phyloP scores from a whole-genome alignment of 2,113 vertebrate genomes.

The Cnemophilus loriae region DNA sequence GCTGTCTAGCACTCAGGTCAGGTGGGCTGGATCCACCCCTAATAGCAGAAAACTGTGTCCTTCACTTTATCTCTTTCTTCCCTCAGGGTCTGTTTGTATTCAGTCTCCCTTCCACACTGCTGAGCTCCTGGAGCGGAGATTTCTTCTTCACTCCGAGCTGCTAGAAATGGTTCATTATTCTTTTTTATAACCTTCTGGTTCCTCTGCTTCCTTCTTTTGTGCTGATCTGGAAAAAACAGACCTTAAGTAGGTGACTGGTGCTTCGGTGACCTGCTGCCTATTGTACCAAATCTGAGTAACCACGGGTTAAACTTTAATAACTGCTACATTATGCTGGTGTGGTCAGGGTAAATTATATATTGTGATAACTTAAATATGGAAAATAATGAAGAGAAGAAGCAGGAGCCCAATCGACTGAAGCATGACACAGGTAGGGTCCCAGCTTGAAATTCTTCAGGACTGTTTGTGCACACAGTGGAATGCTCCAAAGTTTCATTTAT shows the following conservation, averaged over 20 bases:
- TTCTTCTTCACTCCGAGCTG: background rate
- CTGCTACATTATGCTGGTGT: background rate
- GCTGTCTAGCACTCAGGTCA: background rate
- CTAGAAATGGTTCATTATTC: background rate
- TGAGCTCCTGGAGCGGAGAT: background rate
- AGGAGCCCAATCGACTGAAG: accelerated
- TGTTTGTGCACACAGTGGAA: background rate
- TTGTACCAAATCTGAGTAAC: background rate
- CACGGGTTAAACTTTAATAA: background rate
- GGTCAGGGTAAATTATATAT: background rate
- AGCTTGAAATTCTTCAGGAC: background rate
- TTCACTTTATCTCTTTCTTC: background rate
- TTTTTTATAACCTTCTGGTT: background rate
- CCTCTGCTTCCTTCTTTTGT: background rate
- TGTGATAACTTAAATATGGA: background rate
- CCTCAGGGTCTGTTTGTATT: background rate
- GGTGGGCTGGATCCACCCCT: background rate
- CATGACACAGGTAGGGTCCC: background rate
- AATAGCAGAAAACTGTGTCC: background rate
- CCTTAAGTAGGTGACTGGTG: background rate
- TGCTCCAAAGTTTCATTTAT: background rate
- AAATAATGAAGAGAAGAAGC: background rate
- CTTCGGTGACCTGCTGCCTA: background rate
- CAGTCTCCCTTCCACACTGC: background rate
- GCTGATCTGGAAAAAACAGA: background rate